Percentiles rank a stretch among this genome's conserved stretches.
Evolutionary conservation across 64 coral and sea anemone species (phyloP).

Genomic region (Astreopora myriophthalma): DNA sequence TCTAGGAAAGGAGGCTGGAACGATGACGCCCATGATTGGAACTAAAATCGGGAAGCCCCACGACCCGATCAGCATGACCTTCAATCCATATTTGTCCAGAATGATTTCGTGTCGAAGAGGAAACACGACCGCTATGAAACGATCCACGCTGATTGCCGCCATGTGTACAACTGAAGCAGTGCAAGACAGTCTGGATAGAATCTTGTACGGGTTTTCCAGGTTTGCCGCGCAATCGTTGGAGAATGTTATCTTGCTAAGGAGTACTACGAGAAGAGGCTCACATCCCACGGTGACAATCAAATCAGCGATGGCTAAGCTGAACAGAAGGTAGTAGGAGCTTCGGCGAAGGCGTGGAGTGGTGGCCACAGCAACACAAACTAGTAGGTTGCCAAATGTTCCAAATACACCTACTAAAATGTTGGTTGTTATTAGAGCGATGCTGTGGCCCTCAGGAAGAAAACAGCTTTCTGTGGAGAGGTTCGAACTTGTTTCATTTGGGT

Average conservation of each 20-base stretch:
- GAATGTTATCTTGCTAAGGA: not conserved
- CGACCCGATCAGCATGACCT: not conserved
- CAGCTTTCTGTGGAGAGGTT: not conserved
- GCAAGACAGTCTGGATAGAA: not conserved
- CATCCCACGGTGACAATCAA: constrained; percentile 15
- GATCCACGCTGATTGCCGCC: constrained; percentile 14
- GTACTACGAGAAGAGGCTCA: not conserved
- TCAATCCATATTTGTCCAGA: not conserved
- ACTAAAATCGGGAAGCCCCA: not conserved
- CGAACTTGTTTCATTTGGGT: not conserved
- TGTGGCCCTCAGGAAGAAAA: not conserved
- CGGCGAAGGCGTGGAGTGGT: constrained; percentile 6
- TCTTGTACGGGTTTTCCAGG: not conserved
- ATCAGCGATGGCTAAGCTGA: constrained; percentile 10
- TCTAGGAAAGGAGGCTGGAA: not conserved
- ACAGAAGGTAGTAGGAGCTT: not conserved
- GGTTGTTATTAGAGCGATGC: not conserved
- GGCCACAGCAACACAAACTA: not conserved
- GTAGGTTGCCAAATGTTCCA: constrained; percentile 21
- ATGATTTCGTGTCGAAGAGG: constrained; percentile 20
- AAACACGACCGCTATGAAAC: not conserved
- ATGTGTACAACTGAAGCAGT: not conserved
- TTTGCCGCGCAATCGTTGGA: not conserved
- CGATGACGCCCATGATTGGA: not conserved
- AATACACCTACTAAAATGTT: not conserved